Evolutionary conservation across 2,113 vertebrate species (phyloP).

Genomic region (Sebastes fasciatus): DNA sequence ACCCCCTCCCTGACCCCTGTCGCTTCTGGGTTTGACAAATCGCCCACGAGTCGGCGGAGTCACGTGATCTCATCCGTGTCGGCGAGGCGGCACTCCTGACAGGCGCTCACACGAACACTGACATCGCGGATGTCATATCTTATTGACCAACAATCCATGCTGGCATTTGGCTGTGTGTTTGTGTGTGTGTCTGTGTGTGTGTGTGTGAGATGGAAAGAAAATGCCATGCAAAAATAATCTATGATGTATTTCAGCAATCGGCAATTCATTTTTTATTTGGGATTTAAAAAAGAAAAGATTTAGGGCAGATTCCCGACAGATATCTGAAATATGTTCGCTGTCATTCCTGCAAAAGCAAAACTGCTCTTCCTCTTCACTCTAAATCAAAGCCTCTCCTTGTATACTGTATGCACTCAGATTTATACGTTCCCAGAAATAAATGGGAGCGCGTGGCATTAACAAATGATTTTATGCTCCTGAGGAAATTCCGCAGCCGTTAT

Average conservation of each 20-base stretch:
- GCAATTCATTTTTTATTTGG: not conserved
- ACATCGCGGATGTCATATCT: slow-evolving; percentile 61
- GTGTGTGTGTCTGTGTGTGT: no score
- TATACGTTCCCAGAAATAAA: slow-evolving; percentile 20
- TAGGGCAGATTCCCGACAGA: not conserved
- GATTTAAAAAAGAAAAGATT: not conserved
- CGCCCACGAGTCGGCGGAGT: slow-evolving; percentile 31
- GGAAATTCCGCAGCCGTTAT: slow-evolving; percentile 31
- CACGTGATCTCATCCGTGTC: slow-evolving; percentile 52
- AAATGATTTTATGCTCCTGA: slow-evolving; percentile 18
- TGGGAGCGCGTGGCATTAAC: slow-evolving; percentile 12
- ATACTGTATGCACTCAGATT: not conserved
- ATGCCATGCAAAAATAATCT: not conserved
- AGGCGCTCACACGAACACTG: slow-evolving; percentile 43
- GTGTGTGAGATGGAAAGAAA: no score
- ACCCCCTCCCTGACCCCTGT: slow-evolving; percentile 41
- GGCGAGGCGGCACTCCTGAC: slow-evolving; percentile 43
- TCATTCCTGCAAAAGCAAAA: not conserved
- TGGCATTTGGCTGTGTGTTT: slow-evolving; percentile 55
- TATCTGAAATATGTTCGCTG: not conserved
- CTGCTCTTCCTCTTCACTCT: not conserved
- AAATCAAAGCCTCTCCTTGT: not conserved
- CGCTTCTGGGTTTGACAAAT: slow-evolving; percentile 59
- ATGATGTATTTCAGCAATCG: slow-evolving; percentile 18
- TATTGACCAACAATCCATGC: slow-evolving; percentile 53